Percentiles rank a stretch among this genome's conserved stretches.
Evolutionary conservation across 2,113 vertebrate genomes (phyloP).

Genomic region (Pardalotus punctatus): DNA sequence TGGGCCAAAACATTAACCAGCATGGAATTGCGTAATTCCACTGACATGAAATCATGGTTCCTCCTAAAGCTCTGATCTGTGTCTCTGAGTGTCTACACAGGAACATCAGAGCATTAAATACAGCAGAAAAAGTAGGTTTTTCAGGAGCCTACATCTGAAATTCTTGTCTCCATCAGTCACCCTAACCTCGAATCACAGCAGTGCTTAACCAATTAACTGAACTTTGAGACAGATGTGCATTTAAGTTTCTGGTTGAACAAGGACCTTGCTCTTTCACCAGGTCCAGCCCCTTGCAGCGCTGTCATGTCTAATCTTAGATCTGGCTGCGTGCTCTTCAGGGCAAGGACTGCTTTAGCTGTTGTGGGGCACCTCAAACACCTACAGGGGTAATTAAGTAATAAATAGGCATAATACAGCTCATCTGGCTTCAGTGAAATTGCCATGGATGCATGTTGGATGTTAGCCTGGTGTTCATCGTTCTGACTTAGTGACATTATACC

Average conservation of each 20-base stretch:
- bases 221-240: neutral
- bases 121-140: neutral
- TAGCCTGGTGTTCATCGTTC: neutral
- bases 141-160: neutral
- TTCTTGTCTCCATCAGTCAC: neutral
- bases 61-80: neutral
- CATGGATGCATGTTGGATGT: neutral
- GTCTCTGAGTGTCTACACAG: neutral
- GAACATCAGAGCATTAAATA: neutral
- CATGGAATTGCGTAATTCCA: neutral
- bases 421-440: neutral
- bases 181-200: neutral
- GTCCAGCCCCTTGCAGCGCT: neutral
- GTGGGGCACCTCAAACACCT: constrained; percentile 17
- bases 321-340: neutral
- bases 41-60: neutral
- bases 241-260: neutral
- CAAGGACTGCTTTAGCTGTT: constrained; percentile 9
- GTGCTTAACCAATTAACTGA: neutral
- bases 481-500: neutral
- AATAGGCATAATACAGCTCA: neutral
- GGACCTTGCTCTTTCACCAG: neutral
- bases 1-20: neutral
- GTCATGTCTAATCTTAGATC: constrained; percentile 48
- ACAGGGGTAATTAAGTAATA: constrained; percentile 27